Evolutionary conservation across 2,113 vertebrate species (phyloP).

Genomic region (Pristiophorus japonicus): DNA sequence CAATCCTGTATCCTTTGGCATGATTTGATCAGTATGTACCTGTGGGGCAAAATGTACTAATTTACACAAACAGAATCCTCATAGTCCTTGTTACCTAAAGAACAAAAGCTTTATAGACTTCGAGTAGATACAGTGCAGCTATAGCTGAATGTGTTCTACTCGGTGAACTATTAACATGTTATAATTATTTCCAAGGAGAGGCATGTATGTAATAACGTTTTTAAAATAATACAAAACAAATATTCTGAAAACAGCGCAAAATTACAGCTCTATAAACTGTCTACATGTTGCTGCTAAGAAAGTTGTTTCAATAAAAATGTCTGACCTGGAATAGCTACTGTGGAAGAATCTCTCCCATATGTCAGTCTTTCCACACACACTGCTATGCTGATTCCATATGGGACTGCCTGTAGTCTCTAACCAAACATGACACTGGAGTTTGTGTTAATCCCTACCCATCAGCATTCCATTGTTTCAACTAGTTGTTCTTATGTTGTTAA

Average conservation of each 20-base stretch:
- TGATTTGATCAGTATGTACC: neutral
- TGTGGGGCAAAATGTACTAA: neutral
- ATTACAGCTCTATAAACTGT: neutral
- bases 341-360: neutral
- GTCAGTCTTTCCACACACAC: neutral
- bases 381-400: neutral
- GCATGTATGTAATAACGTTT: neutral
- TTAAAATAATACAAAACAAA: neutral
- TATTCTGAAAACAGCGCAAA: neutral
- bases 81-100: neutral
- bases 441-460: neutral
- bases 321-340: neutral
- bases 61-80: neutral
- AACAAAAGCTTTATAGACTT: neutral
- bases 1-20: neutral
- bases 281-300: neutral
- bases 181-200: neutral
- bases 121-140: neutral
- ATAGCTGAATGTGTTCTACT: neutral
- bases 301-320: neutral
- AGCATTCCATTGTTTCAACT: neutral
- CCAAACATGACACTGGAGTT: neutral
- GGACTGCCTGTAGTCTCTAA: neutral
- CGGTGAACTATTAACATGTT: neutral
- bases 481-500: neutral